Percentiles rank a stretch among this genome's conserved stretches.
Evolutionary conservation across 2,888 invertebrate species (phyloP).

Genomic region (Melanostoma scalare): DNA sequence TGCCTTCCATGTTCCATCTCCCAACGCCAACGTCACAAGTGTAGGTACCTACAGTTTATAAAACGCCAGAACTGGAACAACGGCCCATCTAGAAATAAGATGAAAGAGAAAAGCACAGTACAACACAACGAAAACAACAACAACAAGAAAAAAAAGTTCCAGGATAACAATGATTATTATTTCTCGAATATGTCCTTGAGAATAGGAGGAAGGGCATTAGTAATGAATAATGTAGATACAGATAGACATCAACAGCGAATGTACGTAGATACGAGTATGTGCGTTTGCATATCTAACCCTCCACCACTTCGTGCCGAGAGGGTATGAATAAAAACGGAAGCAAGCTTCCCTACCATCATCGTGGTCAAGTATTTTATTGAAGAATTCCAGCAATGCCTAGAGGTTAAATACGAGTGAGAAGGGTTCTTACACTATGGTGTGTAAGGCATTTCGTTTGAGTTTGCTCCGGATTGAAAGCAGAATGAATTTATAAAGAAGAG

Average conservation of each 20-base stretch:
- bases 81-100: neutral
- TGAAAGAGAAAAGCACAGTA: neutral
- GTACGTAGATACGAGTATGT: neutral
- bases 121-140: neutral
- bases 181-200: conserved; percentile 61
- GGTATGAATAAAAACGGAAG: neutral
- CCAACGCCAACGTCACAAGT: neutral
- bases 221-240: conserved; percentile 36
- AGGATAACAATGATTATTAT: conserved; percentile 68
- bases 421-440: neutral
- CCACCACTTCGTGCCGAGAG: neutral
- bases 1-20: conserved; percentile 18
- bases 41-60: neutral
- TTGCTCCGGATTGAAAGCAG: neutral
- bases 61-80: neutral
- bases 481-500: neutral
- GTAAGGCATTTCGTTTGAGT: neutral
- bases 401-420: conserved; percentile 1
- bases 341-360: neutral
- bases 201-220: conserved; percentile 54
- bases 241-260: conserved; percentile 15
- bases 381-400: conserved; percentile 31
- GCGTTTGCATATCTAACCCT: neutral
- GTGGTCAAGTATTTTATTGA: conserved; percentile 43
- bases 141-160: conserved; percentile 44